phyloP scores from a whole-genome alignment of 2,888 invertebrate species.

The Nomada flava region DNA sequence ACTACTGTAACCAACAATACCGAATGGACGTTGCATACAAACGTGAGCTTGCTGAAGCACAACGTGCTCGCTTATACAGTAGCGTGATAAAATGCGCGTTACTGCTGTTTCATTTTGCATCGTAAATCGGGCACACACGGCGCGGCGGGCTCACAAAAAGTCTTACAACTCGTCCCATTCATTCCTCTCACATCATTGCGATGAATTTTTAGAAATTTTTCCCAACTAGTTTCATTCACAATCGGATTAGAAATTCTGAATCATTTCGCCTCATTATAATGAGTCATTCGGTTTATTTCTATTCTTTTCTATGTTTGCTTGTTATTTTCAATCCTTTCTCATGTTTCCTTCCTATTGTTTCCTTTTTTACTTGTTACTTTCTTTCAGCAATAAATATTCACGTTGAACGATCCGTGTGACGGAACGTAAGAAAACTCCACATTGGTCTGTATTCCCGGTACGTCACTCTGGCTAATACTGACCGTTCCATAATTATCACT shows the following conservation, averaged over 20 bases:
- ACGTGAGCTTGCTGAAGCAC: constrained; percentile 19
- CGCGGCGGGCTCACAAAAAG: neutral
- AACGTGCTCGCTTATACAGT: neutral
- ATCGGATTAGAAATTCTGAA: neutral
- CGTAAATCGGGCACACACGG: neutral
- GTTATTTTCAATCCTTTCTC: neutral
- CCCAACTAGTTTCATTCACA: neutral
- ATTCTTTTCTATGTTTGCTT: too few relatives aligned
- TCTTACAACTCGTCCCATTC: neutral
- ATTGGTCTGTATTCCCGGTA: constrained; percentile 3
- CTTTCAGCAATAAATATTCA: neutral
- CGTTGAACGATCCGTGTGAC: neutral
- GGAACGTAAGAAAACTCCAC: neutral
- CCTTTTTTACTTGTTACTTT: neutral
- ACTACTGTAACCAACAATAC: neutral
- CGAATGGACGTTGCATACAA: constrained; percentile 30
- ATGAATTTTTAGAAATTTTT: constrained; percentile 17
- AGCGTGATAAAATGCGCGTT: neutral
- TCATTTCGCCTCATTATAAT: neutral
- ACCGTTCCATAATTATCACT: constrained; percentile 44
- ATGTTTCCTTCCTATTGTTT: neutral
- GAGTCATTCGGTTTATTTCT: neutral
- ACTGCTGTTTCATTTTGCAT: constrained; percentile 1
- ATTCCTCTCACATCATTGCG: neutral
- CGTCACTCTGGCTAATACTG: neutral